Percentiles rank a stretch among this genome's conserved stretches.
phyloP scores from a whole-genome alignment of 2,113 vertebrate genomes.

The Bujurquina vittata region DNA sequence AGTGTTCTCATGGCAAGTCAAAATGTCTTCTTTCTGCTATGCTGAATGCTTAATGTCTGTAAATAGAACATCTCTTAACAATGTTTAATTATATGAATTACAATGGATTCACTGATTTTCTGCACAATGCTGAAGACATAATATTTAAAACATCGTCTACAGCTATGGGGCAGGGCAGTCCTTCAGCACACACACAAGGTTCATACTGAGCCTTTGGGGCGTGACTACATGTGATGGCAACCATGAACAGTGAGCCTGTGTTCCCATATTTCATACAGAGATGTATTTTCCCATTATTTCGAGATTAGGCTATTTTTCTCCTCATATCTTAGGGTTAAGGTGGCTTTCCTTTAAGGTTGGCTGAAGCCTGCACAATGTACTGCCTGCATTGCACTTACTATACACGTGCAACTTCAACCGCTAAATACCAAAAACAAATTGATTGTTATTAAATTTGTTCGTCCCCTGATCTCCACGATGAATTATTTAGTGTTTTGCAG shows the following conservation, averaged over 20 bases:
- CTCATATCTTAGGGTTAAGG: not conserved
- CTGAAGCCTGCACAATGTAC: not conserved
- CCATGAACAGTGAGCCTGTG: not conserved
- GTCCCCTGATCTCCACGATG: conserved; percentile 23
- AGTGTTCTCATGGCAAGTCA: not conserved
- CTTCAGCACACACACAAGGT: too few relatives aligned
- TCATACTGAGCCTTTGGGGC: not conserved
- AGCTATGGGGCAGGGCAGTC: too few relatives aligned
- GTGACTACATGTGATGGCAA: not conserved
- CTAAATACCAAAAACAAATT: conserved; percentile 52
- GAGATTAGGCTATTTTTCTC: not conserved
- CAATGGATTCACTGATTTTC: not conserved
- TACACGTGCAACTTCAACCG: conserved; percentile 9
- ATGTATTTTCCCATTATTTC: not conserved
- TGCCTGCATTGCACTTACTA: not conserved
- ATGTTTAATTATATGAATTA: not conserved
- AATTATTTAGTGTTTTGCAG: conserved; percentile 63
- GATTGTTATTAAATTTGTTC: conserved; percentile 33
- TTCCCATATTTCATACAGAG: not conserved
- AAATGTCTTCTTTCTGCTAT: not conserved
- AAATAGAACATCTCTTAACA: not conserved
- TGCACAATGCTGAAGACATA: not conserved
- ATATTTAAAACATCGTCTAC: not conserved
- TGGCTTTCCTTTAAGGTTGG: not conserved
- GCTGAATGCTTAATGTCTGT: too few relatives aligned